These are phyloP conservation scores for Mus musculus DNA, from an alignment of 2,113 vertebrate genomes.

Conservation along the genomic window GRCm39 chr1:175043001-175043500, in stretches of 20 bases:
- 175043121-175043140: background rate
- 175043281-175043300: background rate
- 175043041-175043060: background rate
- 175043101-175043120: background rate
- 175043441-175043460: background rate
- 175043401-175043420: background rate
- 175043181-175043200: too few species aligned
- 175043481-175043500: background rate
- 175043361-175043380: background rate
- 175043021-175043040: background rate
- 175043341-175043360: background rate
- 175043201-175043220: background rate
- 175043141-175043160: background rate
- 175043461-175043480: background rate
- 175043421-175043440: background rate
- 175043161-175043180: background rate
- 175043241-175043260: background rate
- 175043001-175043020: background rate
- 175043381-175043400: background rate
- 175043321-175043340: background rate
- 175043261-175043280: background rate
- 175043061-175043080: background rate
- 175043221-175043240: background rate
- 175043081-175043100: background rate
- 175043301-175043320: background rate